Conservation (phyloP, 2,797 vertebrate species). For the Pelobates cultripes region DNA sequence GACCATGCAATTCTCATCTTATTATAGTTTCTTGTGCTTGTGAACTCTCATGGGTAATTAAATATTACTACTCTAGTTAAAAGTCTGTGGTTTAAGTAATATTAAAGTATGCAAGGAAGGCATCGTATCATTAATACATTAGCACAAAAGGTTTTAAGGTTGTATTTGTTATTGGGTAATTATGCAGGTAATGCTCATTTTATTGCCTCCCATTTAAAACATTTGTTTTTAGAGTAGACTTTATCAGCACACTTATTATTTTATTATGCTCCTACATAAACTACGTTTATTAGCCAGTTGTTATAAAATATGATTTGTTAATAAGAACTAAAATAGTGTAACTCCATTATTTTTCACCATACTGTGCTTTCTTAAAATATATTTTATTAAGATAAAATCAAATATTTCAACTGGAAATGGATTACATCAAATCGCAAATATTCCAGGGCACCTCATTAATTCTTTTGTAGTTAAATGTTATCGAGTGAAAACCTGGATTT, state of each 20-base stretch:
- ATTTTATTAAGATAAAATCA: no score
- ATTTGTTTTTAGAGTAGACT: background rate
- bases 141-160: slow-evolving; percentile 22
- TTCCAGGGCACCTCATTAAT: no score
- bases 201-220: background rate
- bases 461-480: no score
- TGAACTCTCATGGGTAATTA: slow-evolving; percentile 13
- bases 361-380: no score
- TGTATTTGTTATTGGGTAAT: background rate
- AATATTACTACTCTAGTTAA: slow-evolving; percentile 16
- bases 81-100: slow-evolving; percentile 8
- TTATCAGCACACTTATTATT: background rate
- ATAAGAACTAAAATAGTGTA: no score
- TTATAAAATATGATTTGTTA: no score
- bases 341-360: no score
- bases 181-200: background rate
- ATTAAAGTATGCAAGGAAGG: background rate
- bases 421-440: no score
- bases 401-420: no score
- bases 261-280: background rate
- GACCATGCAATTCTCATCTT: background rate
- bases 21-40: slow-evolving; percentile 4
- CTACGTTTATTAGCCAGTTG: background rate
- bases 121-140: slow-evolving; percentile 1
- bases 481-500: no score